These are phyloP conservation scores for Potorous gilbertii DNA, from an alignment of 2,797 vertebrate genomes.

Conservation along the genomic window DNA sequence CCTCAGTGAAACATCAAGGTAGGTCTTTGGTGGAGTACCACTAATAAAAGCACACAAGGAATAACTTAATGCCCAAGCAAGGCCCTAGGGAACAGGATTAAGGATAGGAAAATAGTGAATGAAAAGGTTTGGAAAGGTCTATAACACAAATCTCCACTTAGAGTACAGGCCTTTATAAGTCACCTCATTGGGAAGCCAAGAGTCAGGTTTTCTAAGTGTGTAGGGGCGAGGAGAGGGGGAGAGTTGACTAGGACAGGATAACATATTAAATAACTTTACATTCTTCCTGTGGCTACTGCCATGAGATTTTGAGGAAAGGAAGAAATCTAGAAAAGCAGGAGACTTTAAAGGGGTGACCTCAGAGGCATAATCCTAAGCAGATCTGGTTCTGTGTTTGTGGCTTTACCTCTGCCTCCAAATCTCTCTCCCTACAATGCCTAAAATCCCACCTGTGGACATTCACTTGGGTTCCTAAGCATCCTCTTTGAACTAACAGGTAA, in stretches of 20 bases:
- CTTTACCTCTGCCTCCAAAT: not conserved
- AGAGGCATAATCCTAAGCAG: not conserved
- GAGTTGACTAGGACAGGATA: not conserved
- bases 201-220: too few relatives aligned
- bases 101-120: not conserved
- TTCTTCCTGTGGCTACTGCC: not conserved
- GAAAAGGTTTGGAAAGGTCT: not conserved
- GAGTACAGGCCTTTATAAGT: not conserved
- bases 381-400: not conserved
- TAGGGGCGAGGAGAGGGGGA: not conserved
- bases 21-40: not conserved
- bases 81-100: too few relatives aligned
- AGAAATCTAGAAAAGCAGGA: not conserved
- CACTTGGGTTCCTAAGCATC: not conserved
- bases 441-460: not conserved
- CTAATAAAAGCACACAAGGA: not conserved
- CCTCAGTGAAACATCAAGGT: not conserved
- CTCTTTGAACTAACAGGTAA: not conserved
- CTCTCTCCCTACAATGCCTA: not conserved
- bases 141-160: not conserved
- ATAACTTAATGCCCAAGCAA: not conserved
- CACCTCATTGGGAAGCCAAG: not conserved
- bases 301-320: not conserved
- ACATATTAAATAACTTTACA: not conserved
- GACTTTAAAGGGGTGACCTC: not conserved